These are phyloP conservation scores for Pseudachorutes palmiensis DNA, from an alignment of 1,140 invertebrate genomes.

Conservation along the genomic window DNA sequence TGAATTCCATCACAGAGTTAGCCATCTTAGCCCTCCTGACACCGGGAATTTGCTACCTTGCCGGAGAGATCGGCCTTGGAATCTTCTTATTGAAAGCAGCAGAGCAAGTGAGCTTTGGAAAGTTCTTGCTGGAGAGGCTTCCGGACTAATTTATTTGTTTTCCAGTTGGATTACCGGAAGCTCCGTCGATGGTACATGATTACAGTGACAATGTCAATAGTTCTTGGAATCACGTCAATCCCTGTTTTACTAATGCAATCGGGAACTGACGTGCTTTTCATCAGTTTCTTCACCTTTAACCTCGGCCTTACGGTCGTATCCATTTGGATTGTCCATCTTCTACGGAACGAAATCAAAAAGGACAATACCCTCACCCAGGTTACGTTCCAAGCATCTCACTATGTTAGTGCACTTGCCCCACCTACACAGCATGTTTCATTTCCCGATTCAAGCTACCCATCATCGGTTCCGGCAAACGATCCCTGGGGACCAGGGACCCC, in stretches of 20 bases:
- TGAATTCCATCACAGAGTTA: not conserved
- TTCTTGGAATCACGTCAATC: conserved; percentile 21
- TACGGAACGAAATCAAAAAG: conserved; percentile 24
- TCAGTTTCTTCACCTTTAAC: conserved; percentile 6
- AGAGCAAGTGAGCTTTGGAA: not conserved
- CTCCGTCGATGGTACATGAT: conserved; percentile 26
- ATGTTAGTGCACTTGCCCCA: not conserved
- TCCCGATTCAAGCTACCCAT: not conserved
- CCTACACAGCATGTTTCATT: not conserved
- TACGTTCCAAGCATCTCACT: no score
- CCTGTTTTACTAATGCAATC: conserved; percentile 19
- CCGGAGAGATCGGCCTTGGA: conserved; percentile 24
- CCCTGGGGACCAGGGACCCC: no score
- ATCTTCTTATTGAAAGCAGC: conserved; percentile 9
- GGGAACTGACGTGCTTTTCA: conserved; percentile 15
- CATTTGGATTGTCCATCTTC: conserved; percentile 18
- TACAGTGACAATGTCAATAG: conserved; percentile 27
- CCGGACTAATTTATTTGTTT: no score
- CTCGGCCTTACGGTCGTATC: conserved; percentile 24
- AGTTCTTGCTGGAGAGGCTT: no score
- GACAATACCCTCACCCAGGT: not conserved
- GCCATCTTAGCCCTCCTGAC: not conserved
- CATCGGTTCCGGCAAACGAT: not conserved
- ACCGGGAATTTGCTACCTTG: conserved; percentile 23
- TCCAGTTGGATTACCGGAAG: conserved; percentile 26